Percentiles rank a stretch among this genome's conserved stretches.
phyloP scores from a whole-genome alignment of 2,797 vertebrate species.

The Xenopus petersii region DNA sequence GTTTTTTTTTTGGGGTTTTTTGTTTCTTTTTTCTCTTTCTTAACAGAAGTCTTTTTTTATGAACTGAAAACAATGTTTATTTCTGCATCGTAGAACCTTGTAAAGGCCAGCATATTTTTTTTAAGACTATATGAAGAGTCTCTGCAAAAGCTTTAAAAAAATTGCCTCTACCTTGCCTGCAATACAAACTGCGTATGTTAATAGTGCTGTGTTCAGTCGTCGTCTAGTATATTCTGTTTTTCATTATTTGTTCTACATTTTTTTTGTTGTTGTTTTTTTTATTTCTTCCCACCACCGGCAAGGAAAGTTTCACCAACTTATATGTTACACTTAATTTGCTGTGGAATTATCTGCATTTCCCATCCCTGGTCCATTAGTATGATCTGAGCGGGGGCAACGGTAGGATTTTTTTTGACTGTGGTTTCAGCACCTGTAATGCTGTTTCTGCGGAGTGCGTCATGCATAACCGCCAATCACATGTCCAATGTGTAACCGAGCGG shows the following conservation, averaged over 20 bases:
- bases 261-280: background rate
- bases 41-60: slow-evolving; percentile 73
- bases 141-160: slow-evolving; percentile 98
- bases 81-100: slow-evolving; percentile 82
- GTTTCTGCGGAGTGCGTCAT: no score
- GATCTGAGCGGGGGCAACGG: no score
- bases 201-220: slow-evolving; percentile 68
- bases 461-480: no score
- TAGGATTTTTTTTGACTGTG: no score
- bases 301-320: background rate
- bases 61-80: slow-evolving; percentile 68
- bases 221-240: slow-evolving; percentile 63
- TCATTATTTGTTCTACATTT: slow-evolving; percentile 49
- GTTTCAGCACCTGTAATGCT: no score
- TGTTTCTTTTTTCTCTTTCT: slow-evolving; percentile 61
- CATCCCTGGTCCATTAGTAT: no score
- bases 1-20: slow-evolving; percentile 66
- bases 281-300: background rate
- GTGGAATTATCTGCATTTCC: no score
- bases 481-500: no score
- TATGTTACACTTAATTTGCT: background rate
- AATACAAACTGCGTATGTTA: slow-evolving; percentile 84
- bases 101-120: slow-evolving; percentile 82
- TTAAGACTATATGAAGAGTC: slow-evolving; percentile 91
- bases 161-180: slow-evolving; percentile 98